Evolutionary conservation across 1,140 invertebrate genomes (phyloP).

Genomic region (Scaptomyza graminum): DNA sequence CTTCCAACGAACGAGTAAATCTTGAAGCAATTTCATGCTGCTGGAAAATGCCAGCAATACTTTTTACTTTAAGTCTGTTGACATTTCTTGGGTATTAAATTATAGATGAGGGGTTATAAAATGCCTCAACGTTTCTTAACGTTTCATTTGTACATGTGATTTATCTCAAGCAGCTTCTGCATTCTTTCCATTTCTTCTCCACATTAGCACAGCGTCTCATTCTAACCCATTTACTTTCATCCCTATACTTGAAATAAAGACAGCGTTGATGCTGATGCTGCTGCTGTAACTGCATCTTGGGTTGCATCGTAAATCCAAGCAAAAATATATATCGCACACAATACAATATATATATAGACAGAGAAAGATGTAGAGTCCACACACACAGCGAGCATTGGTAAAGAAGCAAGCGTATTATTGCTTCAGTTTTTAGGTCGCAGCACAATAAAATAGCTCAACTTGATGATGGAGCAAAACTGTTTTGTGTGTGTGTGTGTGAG

Average conservation of each 20-base stretch:
- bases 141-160: conserved; percentile 50
- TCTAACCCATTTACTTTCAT: conserved; percentile 32
- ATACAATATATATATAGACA: conserved; percentile 54
- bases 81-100: conserved; percentile 24
- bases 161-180: conserved; percentile 37
- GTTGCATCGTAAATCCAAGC: conserved; percentile 73
- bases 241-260: conserved; percentile 70
- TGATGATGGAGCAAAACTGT: conserved; percentile 60
- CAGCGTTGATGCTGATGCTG: conserved; percentile 47
- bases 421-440: conserved; percentile 68
- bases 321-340: conserved; percentile 49
- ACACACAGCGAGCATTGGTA: conserved; percentile 8
- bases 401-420: conserved; percentile 79
- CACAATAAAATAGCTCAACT: conserved; percentile 73
- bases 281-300: conserved; percentile 21
- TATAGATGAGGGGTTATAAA: conserved; percentile 4
- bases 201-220: conserved; percentile 15
- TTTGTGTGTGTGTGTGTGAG: conserved; percentile 6
- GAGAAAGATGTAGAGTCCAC: conserved; percentile 17
- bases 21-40: background rate
- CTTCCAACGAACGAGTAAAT: background rate
- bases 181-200: background rate
- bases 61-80: conserved; percentile 7
- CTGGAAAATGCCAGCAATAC: conserved; percentile 11
- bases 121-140: conserved; percentile 22